Base-by-base conservation (phyloP, 2,113 vertebrate genomes). In the Heterocephalus glaber region DNA sequence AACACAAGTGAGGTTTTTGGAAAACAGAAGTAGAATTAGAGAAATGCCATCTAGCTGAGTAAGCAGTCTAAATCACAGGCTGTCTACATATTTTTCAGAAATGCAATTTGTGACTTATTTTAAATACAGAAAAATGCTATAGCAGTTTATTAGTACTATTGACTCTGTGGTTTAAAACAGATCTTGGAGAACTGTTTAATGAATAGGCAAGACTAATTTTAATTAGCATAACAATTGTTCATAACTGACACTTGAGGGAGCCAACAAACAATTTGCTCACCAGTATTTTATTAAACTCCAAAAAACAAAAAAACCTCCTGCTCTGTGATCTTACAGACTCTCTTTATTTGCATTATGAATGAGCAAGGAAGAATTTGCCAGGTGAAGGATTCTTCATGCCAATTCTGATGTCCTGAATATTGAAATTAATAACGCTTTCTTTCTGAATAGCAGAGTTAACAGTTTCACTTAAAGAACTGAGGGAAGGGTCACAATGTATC, bases 201-300 rank as follows among this genome's bases (percentile, higher is more conserved):
- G 92, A 96, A 83, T 83, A 94, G 60, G 22, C 79, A 92, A 96
- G 82, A 26, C 79, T 91, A 90, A 92, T 91, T 96, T 96, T 96
- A 96, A 96, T 96, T 97, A 95, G 35, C 82, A 82, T 58, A 92
- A 49, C 74, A 95, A 61, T 87, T 96, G 38, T 95, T 96, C 89
- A 24, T 87, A 95, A 92, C 95, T 92, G 70, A 56, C 49, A 90
- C 74, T 96, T 96, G 61, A 95, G 91, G 66, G 94, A 92, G 19
- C 52, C 77, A 1, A 14, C 52, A 89, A n/a, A 86, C 52, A 92
- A 70, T 80, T 95, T 86, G 9, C 92, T 96, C 86, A 52, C 28
- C 8, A 35, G 58, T 86, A 89, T 90, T 96, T 97, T 96, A 96
- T 96, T 97, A 90, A 94, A 66, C 54, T 49, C 47, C 47, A 49